Conservation (phyloP, 2,113 vertebrate genomes). For the Epinephelus cyanopodus region DNA sequence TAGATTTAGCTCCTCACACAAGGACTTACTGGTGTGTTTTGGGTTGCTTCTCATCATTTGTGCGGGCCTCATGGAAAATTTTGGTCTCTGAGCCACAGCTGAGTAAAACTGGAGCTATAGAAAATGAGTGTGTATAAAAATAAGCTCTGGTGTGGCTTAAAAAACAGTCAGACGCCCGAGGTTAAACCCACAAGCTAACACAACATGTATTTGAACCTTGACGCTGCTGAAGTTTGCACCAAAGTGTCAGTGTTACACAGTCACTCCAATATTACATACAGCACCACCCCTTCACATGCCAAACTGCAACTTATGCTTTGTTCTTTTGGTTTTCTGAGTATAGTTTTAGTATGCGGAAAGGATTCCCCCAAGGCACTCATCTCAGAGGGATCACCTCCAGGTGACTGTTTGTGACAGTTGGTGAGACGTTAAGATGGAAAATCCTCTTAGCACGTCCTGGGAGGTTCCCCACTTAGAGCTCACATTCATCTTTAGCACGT, state of each 20-base stretch:
- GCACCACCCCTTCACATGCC: not conserved
- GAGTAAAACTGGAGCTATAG: not conserved
- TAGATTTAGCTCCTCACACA: constrained; percentile 11
- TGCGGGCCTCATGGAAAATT: not conserved
- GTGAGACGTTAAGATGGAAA: constrained; percentile 75
- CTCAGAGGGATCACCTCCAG: constrained; percentile 72
- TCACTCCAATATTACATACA: not conserved
- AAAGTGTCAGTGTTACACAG: constrained; percentile 41
- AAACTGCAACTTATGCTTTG: not conserved
- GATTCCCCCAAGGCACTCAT: not conserved
- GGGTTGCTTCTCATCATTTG: not conserved
- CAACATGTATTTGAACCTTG: constrained; percentile 10
- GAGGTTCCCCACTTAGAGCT: constrained; percentile 27
- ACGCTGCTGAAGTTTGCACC: constrained; percentile 20
- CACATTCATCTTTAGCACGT: constrained; percentile 24
- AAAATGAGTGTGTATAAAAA: not conserved
- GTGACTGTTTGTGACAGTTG: constrained; percentile 78
- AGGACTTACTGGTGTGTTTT: not conserved
- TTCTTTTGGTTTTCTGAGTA: not conserved
- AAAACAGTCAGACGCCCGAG: not conserved
- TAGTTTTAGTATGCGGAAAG: constrained; percentile 1
- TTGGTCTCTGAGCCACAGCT: not conserved
- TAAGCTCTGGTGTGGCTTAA: not conserved
- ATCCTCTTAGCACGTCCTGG: constrained; percentile 73
- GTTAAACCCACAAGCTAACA: not conserved